Base-by-base conservation (phyloP, 2,797 vertebrate genomes). In the Cetoscarus ocellatus region DNA sequence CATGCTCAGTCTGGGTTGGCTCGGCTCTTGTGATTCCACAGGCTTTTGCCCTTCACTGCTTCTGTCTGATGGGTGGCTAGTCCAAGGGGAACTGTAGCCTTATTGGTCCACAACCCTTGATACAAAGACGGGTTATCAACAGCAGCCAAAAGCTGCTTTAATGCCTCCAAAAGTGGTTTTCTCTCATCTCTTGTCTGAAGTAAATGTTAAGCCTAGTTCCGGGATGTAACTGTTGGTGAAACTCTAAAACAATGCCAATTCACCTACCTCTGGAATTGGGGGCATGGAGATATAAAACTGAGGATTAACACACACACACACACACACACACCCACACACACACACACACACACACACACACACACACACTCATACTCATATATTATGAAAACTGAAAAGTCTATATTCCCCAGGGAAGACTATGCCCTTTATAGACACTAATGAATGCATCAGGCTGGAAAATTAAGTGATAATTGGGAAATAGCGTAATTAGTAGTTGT, bases 1-100 rank as follows among this genome's bases (percentile, higher is more conserved):
- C 50, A n/a, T 13, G 11, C 47, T 75, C 54, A 4, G 62, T 58
- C 67, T 59, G 0, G 7, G 27, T 73, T 10, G 45, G 58, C 51
- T 74, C 15, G 3, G 56, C 62, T 79, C 60, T 70, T 79, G 82
- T 88, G 87, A 83, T 90, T 91, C 87, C 88, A 87, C 79, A 74
- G 77, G 50, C 63, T 57, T 50, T 70, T 54, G 64, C 48, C 8
- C 56, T 36, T 55, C 56, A 67, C 51, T 66, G 64, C 67, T 68
- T 42, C 50, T n/a, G 51, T 56, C 55, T 67, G 12, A 38, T 66
- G 44, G 42, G 73, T 13, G 42, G 45, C 52, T 68, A 38, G 61
- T 65, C 55, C 19, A 71, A 73, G 52, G 52, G 58, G 60, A 2
- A 11, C 69, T 55, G 59, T 10, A 19, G 66, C 59, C 65, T 65